phyloP scores from a whole-genome alignment of 2,113 vertebrate genomes.

The Megaceryle torquata region DNA sequence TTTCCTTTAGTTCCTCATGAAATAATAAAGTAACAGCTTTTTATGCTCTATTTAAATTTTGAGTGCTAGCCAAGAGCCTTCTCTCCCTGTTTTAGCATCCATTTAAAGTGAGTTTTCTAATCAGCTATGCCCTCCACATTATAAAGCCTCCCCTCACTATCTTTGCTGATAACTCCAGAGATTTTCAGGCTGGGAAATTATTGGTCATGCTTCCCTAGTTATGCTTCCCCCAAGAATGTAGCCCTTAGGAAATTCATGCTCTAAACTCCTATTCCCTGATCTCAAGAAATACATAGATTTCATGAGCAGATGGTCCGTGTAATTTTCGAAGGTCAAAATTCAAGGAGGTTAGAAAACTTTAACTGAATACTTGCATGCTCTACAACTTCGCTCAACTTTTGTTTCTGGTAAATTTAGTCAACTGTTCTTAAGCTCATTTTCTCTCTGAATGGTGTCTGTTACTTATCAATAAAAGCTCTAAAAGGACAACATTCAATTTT shows the following conservation, averaged over 20 bases:
- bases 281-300: background rate
- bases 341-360: slow-evolving; percentile 22
- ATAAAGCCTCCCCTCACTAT: background rate
- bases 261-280: background rate
- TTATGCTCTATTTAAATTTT: slow-evolving; percentile 67
- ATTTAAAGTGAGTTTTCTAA: slow-evolving; percentile 26
- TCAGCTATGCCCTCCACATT: slow-evolving; percentile 17
- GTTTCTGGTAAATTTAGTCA: background rate
- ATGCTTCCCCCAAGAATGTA: background rate
- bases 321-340: slow-evolving; percentile 1
- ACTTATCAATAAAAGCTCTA: background rate
- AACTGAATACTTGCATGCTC: background rate
- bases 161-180: slow-evolving; percentile 46
- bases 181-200: slow-evolving; percentile 41
- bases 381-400: background rate
- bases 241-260: slow-evolving; percentile 33
- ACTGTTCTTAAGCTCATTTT: background rate
- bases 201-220: slow-evolving; percentile 30
- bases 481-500: background rate
- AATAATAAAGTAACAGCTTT: slow-evolving; percentile 65
- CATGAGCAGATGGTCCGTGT: background rate
- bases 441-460: background rate
- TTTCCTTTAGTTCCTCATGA: slow-evolving; percentile 45
- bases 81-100: slow-evolving; percentile 27
- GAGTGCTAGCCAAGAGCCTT: slow-evolving; percentile 49